Evolutionary conservation across 2,797 vertebrate genomes (phyloP).

Genomic region (Natrix natrix): DNA sequence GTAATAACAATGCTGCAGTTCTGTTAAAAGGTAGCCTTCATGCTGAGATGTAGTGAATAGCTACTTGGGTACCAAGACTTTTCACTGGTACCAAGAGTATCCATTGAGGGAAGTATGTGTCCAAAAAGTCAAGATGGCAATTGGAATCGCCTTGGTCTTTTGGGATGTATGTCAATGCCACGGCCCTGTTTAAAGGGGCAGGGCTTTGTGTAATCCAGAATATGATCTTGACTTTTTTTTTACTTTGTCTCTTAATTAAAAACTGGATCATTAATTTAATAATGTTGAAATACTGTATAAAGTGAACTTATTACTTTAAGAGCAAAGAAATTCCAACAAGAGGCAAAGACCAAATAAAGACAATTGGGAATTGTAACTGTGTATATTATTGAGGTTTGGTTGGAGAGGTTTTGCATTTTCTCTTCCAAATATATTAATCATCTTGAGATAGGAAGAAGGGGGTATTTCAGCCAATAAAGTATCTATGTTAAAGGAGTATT

Average conservation of each 20-base stretch:
- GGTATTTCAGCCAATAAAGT: background rate
- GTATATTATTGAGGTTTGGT: background rate
- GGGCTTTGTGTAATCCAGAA: background rate
- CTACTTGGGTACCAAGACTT: background rate
- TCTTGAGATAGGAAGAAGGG: background rate
- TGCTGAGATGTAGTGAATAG: background rate
- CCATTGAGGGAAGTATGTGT: background rate
- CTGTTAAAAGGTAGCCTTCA: background rate
- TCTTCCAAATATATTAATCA: constrained; percentile 7
- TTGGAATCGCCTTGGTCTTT: background rate
- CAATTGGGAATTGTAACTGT: background rate
- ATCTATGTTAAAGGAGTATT: constrained; percentile 1
- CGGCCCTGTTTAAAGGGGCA: background rate
- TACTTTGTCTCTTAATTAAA: background rate
- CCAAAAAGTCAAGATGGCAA: background rate
- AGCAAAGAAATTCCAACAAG: background rate
- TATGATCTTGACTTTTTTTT: background rate
- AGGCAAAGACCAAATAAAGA: background rate
- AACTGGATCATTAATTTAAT: background rate
- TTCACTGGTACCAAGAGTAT: background rate
- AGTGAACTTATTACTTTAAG: background rate
- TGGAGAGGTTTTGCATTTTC: background rate
- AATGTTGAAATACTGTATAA: constrained; percentile 19
- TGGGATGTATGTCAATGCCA: background rate
- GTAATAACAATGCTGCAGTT: background rate